These are phyloP conservation scores for Rhopalosiphum nymphaeae DNA, from an alignment of 2,888 invertebrate genomes.

Conservation along the genomic window DNA sequence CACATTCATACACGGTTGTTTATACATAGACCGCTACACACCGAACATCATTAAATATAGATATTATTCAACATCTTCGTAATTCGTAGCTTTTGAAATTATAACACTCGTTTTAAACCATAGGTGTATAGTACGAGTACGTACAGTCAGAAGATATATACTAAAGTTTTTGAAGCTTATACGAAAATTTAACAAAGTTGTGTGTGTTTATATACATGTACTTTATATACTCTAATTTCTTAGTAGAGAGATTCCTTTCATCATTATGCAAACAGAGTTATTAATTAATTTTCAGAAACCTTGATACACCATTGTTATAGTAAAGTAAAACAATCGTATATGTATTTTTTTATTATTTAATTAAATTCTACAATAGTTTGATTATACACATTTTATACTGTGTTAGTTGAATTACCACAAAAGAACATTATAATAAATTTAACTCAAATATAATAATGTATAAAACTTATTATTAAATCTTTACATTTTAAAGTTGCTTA, in stretches of 20 bases:
- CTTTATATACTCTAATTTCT: conserved; percentile 1
- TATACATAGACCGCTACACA: no score
- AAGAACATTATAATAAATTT: conserved; percentile 2
- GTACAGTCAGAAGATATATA: not conserved
- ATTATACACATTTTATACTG: not conserved
- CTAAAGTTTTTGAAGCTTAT: not conserved
- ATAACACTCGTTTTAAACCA: not conserved
- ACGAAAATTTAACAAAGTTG: not conserved
- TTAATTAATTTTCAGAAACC: conserved; percentile 11
- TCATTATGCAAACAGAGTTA: conserved; percentile 16
- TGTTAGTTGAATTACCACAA: not conserved
- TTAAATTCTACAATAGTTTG: not conserved
- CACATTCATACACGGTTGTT: no score
- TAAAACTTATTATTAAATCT: not conserved
- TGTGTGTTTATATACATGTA: not conserved
- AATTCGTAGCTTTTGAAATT: not conserved
- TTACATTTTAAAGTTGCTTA: not conserved
- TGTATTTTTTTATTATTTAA: conserved; percentile 6
- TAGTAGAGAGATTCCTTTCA: conserved; percentile 1
- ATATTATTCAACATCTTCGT: not conserved
- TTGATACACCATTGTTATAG: conserved; percentile 1
- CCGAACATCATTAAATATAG: not conserved
- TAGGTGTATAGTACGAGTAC: not conserved
- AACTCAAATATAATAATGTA: not conserved
- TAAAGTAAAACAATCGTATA: not conserved